These are phyloP conservation scores for Poecilia velifera DNA, from an alignment of 2,797 vertebrate genomes.

Conservation along the genomic window DNA sequence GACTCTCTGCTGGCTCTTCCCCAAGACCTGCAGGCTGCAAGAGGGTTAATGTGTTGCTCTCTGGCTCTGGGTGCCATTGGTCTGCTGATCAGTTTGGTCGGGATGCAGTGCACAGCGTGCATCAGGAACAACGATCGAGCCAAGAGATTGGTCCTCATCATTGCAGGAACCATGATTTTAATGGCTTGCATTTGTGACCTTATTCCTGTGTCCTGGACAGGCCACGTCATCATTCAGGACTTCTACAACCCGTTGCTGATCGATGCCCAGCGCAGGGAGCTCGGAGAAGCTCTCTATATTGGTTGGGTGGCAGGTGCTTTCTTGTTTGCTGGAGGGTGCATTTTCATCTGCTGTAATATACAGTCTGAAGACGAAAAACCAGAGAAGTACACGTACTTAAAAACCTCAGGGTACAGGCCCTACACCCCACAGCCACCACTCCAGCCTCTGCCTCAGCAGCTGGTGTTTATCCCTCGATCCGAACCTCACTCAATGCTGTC, in stretches of 20 bases:
- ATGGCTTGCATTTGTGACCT: conserved; percentile 82
- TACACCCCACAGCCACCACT: conserved; percentile 68
- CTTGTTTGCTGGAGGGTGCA: conserved; percentile 83
- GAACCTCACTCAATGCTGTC: conserved; percentile 56
- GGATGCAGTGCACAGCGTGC: conserved; percentile 84
- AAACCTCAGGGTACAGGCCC: conserved; percentile 62
- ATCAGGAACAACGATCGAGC: conserved; percentile 71
- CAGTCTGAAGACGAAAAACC: conserved; percentile 55
- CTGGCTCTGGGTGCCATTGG: conserved; percentile 79
- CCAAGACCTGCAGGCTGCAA: conserved; percentile 84
- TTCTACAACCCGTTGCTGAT: conserved; percentile 89
- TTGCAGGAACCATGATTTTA: conserved; percentile 84
- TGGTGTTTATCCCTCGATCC: conserved; percentile 62
- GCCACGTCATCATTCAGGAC: conserved; percentile 84
- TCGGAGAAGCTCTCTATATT: conserved; percentile 92
- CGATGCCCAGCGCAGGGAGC: conserved; percentile 85
- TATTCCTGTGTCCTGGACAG: conserved; percentile 91
- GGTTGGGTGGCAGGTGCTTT: conserved; percentile 87
- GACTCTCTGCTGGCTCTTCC: conserved; percentile 87
- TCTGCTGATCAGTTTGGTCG: conserved; percentile 81
- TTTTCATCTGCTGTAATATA: conserved; percentile 82
- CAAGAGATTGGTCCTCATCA: conserved; percentile 81
- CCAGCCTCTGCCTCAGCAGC: conserved; percentile 67
- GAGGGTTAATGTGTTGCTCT: conserved; percentile 90
- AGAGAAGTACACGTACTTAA: conserved; percentile 68